Base-by-base conservation (phyloP, 1,140 invertebrate species). In the Brachionus rubens region DNA sequence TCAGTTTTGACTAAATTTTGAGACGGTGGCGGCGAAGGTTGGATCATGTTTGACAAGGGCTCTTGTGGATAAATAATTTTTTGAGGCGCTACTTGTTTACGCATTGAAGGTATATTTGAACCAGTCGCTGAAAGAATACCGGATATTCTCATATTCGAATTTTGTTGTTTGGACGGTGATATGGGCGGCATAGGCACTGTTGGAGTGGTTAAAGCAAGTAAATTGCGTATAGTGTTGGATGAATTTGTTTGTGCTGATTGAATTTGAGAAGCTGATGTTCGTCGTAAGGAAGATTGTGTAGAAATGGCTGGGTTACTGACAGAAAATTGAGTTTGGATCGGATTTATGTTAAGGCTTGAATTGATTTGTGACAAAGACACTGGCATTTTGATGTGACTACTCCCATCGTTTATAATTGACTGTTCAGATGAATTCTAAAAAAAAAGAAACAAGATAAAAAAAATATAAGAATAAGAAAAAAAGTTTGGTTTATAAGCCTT, bases 141-240 rank as follows among this genome's bases (percentile, higher is more conserved):
- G 2, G 59, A 59, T 59, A 59, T 59, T 16, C 54, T 28, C n/a
- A 59, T 33, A 36, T 36, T 43, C 14, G 43, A 46, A 36, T 12
- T 43, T n/a, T 5, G 4, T 36, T 43, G 59, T 14, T 65, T 65
- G 26, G 33, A 36, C 7, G 33, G 33, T 24, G 59, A 65, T n/a
- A 43, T 65, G 7, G 40, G 16, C 12, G 33, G 36, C 0, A 65
- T 19, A 4, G 59, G 19, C 10, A 70, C 6, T 46, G 47, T 16
- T 72, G 68, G 46, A 2, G 46, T 40, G 30, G 48, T 48, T 48
- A 50, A 28, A 2, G 68, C 68, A 21, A 72, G 28, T 24, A 72
- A 48, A 52, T 72, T 72, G 16, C 68, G 46, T 30, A 72, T 72
- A 28, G 68, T 72, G n/a, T 72, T 72, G 0, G 68, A 72, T 19